Base-by-base conservation (phyloP, 2,113 vertebrate species). In the Gobius niger region DNA sequence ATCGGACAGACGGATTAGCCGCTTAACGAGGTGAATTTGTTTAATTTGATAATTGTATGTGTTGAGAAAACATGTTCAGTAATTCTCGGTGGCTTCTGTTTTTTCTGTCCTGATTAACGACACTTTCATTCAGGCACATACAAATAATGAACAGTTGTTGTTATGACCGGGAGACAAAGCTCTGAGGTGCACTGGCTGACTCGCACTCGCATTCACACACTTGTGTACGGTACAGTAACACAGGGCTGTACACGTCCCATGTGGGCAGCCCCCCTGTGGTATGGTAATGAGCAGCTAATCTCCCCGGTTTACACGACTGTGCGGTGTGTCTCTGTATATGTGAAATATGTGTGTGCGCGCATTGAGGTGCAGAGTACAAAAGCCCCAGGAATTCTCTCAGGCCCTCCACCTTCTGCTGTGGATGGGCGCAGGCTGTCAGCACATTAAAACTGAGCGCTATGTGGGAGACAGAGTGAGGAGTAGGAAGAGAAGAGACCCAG, bases 211-310 rank as follows among this genome's bases (percentile, higher is more conserved):
- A 70, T 60, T 71, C 68, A 83, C 67, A 75, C 52, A 69, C 53
- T 62, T 61, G 24, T 19, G 44, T 52, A 72, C 24, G 24, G 24
- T 56, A 80, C 64, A 72, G 11, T 51, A 66, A 19, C 46, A 78
- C 41, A 71, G 4, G 76, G 34, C 69, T 16, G 75, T 65, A 74
- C 70, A 77, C 44, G 64, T 83, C 85, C 87, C 85, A 47, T 72
- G 87, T 90, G 88, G 80, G 80, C 71, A 82, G 61, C 61, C 85
- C 88, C 82, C 80, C 73, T 79, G 88, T 82, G 87, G 83, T 90
- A 90, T 90, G 88, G 78, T 91, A 91, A 90, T 90, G 85, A 91
- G 88, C 85, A 86, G 88, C 90, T 90, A 91, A 90, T 89, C 87
- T 91, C 86, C 80, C 79, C 67, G 82, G 87, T 91, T 88, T 90